Evolutionary conservation across 2,797 vertebrate genomes (phyloP).

Genomic region (Myotis vivesi): DNA sequence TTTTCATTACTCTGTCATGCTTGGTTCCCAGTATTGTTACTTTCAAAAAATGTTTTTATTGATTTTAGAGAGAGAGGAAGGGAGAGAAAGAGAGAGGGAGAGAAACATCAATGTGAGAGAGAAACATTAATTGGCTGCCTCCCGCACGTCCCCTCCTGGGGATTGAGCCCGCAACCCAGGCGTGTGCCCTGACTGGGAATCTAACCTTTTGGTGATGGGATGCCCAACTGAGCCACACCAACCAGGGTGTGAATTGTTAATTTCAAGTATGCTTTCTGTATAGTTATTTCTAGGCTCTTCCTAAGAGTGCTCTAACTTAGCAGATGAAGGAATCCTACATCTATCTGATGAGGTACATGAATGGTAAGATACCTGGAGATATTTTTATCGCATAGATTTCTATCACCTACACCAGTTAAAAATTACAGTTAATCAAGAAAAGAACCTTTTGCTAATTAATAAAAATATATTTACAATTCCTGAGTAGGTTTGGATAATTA

Average conservation of each 20-base stretch:
- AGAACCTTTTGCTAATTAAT: not conserved
- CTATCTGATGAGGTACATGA: not conserved
- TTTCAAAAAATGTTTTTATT: not conserved
- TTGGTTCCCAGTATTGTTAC: not conserved
- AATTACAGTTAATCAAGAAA: slow-evolving; percentile 23
- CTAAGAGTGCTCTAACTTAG: not conserved
- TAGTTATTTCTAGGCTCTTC: not conserved
- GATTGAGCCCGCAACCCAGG: not conserved
- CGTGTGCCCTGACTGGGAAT: not conserved
- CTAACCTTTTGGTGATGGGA: not conserved
- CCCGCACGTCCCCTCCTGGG: not conserved
- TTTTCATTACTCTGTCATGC: not conserved
- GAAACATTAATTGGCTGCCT: not conserved
- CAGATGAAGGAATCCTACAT: not conserved
- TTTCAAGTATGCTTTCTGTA: not conserved
- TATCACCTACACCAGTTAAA: not conserved
- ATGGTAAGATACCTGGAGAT: not conserved
- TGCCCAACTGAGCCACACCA: not conserved
- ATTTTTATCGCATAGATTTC: slow-evolving; percentile 37
- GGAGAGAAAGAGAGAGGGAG: no score
- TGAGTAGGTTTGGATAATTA: slow-evolving; percentile 1
- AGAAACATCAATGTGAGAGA: not conserved
- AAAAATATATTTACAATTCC: not conserved
- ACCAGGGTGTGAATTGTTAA: not conserved
- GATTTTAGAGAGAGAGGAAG: not conserved